Conservation (phyloP, 2,888 invertebrate genomes). For the Hesperia comma region DNA sequence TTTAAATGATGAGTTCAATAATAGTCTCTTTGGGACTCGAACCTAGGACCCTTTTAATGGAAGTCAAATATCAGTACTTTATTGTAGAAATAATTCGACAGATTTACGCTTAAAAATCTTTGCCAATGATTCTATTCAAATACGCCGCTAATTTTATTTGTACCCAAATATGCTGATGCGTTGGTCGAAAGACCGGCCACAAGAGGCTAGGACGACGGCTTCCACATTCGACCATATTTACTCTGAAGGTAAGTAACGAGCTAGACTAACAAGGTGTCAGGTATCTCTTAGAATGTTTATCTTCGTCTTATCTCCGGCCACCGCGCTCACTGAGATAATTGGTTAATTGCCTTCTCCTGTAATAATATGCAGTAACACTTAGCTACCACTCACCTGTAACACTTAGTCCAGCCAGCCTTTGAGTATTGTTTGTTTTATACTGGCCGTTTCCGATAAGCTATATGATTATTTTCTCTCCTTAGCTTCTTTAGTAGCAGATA, state of each 20-base stretch:
- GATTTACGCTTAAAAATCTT: too few species aligned
- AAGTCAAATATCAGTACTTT: too few species aligned
- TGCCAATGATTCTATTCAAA: neutral
- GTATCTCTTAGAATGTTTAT: constrained; percentile 66
- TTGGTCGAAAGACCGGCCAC: neutral
- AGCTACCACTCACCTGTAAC: constrained; percentile 36
- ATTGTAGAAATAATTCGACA: too few species aligned
- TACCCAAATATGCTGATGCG: neutral
- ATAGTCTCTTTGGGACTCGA: too few species aligned
- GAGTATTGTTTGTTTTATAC: constrained; percentile 42
- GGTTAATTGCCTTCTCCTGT: constrained; percentile 80
- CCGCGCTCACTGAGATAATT: constrained; percentile 57
- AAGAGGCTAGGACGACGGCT: neutral
- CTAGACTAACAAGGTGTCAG: constrained; percentile 65
- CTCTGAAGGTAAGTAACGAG: constrained; percentile 30
- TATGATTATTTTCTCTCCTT: constrained; percentile 36
- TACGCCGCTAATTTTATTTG: neutral
- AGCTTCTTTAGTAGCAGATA: constrained; percentile 35
- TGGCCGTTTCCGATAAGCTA: constrained; percentile 29
- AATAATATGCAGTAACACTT: constrained; percentile 61
- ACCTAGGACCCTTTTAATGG: too few species aligned
- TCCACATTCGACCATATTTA: constrained; percentile 26
- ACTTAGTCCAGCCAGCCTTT: constrained; percentile 32
- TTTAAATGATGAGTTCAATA: too few species aligned
- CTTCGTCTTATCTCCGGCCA: constrained; percentile 64